Percentiles rank a stretch among this genome's conserved stretches.
Conservation (phyloP, 2,888 invertebrate genomes). For the Nemapogon koenigi region DNA sequence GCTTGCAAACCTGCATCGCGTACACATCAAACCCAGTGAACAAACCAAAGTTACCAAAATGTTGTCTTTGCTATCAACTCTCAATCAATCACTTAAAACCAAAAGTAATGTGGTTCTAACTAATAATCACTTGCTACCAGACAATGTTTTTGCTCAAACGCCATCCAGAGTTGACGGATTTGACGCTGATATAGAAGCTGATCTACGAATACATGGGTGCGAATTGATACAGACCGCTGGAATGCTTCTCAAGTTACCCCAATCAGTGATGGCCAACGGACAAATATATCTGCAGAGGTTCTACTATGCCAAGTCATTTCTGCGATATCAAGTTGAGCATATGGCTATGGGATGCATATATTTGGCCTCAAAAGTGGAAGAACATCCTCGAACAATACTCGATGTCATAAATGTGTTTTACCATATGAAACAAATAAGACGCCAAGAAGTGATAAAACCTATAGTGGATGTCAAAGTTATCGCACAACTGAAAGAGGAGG, state of each 20-base stretch:
- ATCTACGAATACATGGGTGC: constrained; percentile 94
- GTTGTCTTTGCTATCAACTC: too few relatives aligned
- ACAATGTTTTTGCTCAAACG: constrained; percentile 85
- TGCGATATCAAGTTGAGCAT: constrained; percentile 96
- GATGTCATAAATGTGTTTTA: constrained; percentile 99
- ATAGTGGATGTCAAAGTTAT: constrained; percentile 93
- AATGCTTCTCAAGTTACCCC: constrained; percentile 92
- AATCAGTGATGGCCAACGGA: constrained; percentile 99
- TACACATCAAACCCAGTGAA: too few relatives aligned
- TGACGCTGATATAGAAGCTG: constrained; percentile 88
- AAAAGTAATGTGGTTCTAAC: too few relatives aligned
- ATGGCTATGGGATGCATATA: constrained; percentile 98
- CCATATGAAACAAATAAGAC: constrained; percentile 94
- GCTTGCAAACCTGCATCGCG: too few relatives aligned
- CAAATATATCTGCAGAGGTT: constrained; percentile 98
- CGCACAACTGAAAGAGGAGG: constrained; percentile 92
- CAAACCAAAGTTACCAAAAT: too few relatives aligned
- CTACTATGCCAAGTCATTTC: constrained; percentile 98
- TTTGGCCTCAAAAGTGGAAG: constrained; percentile 98
- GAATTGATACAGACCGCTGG: constrained; percentile 98
- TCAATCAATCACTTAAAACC: too few relatives aligned
- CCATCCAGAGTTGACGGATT: constrained; percentile 94
- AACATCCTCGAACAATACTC: constrained; percentile 92
- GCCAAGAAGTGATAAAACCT: constrained; percentile 86
- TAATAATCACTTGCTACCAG: constrained; percentile 92